Percentiles rank a stretch among this genome's conserved stretches.
Conservation (phyloP, 2,888 invertebrate genomes). For the Coelopa pilipes region DNA sequence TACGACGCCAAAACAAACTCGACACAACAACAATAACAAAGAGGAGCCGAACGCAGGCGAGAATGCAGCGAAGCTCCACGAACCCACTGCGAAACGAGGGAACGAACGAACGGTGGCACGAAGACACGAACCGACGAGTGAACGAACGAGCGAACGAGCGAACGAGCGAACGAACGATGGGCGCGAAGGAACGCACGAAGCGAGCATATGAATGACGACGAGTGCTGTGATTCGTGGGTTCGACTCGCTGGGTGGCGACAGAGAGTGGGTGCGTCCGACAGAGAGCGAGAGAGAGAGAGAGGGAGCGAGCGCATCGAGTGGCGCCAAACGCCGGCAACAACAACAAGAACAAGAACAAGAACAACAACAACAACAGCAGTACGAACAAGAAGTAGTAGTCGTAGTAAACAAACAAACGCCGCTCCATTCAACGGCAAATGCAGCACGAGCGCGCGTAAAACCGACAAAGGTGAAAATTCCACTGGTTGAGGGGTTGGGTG, state of each 20-base stretch:
- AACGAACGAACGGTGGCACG: too few species aligned
- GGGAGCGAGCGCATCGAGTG: constrained; percentile 13
- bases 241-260: not conserved
- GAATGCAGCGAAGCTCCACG: not conserved
- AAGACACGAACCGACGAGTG: too few species aligned
- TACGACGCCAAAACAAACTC: not conserved
- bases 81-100: too few species aligned
- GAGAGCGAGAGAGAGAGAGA: constrained; percentile 3
- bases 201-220: not conserved
- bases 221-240: not conserved
- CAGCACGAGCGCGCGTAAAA: constrained; percentile 17
- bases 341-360: constrained; percentile 42
- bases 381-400: not conserved
- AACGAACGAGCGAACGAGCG: too few species aligned
- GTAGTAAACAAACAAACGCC: constrained; percentile 30
- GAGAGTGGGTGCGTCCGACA: not conserved
- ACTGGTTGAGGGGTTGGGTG: not conserved
- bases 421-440: constrained; percentile 27
- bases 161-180: too few species aligned
- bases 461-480: not conserved
- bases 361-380: constrained; percentile 40
- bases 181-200: too few species aligned
- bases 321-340: constrained; percentile 39
- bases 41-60: not conserved
- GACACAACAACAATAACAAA: not conserved